Conservation (phyloP, 2,797 vertebrate genomes). For the Petrocephalus schoutedeni region DNA sequence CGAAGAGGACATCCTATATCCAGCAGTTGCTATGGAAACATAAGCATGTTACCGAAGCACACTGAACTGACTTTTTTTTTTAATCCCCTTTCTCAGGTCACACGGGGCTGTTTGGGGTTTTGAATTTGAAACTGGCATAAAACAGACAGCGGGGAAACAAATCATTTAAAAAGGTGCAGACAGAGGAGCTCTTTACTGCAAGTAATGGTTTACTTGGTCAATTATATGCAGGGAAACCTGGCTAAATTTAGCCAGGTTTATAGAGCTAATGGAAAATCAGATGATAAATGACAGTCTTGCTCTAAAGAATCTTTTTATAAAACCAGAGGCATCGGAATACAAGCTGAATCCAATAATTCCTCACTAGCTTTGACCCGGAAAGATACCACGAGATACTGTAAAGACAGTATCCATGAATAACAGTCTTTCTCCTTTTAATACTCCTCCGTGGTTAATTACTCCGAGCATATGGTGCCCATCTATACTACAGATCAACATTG, state of each 20-base stretch:
- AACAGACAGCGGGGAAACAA: background rate
- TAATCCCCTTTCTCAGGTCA: constrained; percentile 6
- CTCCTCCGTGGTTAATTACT: background rate
- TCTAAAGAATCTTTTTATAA: background rate
- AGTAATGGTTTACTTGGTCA: background rate
- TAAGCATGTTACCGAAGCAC: constrained; percentile 5
- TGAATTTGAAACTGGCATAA: background rate
- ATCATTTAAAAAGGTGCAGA: background rate
- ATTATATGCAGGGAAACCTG: background rate
- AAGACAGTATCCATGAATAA: background rate
- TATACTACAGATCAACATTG: background rate
- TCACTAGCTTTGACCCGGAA: background rate
- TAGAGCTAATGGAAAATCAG: background rate
- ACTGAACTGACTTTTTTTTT: background rate
- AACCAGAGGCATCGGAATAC: background rate
- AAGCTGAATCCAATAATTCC: background rate
- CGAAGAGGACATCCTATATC: background rate
- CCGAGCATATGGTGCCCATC: background rate
- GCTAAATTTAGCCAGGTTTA: background rate
- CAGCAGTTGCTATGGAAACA: constrained; percentile 9
- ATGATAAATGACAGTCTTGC: background rate
- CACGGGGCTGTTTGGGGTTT: background rate
- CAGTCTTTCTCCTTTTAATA: background rate
- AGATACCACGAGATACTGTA: background rate
- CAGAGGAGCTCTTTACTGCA: background rate